Evolutionary conservation across 1,140 invertebrate species (phyloP).

Genomic region (Lysiphlebus fabarum): DNA sequence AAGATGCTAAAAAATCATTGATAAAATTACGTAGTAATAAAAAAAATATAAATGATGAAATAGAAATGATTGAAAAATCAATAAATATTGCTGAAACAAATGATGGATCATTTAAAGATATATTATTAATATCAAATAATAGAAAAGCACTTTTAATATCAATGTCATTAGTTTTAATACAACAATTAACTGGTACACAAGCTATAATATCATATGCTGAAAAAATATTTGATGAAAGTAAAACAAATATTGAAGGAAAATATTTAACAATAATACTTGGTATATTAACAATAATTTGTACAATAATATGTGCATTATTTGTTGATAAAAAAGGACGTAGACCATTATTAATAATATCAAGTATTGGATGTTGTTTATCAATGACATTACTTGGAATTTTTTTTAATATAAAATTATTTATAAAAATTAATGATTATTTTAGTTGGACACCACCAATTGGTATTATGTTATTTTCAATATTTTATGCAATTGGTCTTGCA

Average conservation of each 20-base stretch:
- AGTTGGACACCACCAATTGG: conserved; percentile 60
- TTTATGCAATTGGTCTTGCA: conserved; percentile 66
- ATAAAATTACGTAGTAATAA: conserved; percentile 56
- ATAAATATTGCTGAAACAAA: conserved; percentile 58
- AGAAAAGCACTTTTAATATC: conserved; percentile 63
- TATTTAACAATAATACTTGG: conserved; percentile 66
- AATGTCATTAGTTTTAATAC: conserved; percentile 63
- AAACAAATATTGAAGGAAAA: conserved; percentile 45
- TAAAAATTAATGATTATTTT: conserved; percentile 44
- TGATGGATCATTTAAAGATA: conserved; percentile 56
- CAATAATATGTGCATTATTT: conserved; percentile 58
- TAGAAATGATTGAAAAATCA: conserved; percentile 60
- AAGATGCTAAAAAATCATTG: conserved; percentile 60
- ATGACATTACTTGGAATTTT: conserved; percentile 47
- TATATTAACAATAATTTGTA: conserved; percentile 61
- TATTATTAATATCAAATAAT: conserved; percentile 58
- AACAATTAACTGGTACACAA: conserved; percentile 71
- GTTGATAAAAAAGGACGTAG: conserved; percentile 67
- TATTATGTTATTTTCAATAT: conserved; percentile 63
- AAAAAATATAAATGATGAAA: conserved; percentile 59
- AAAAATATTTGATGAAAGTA: conserved; percentile 68
- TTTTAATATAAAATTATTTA: conserved; percentile 57
- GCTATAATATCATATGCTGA: conserved; percentile 69
- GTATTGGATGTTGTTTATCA: conserved; percentile 54
- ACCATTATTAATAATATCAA: conserved; percentile 63